Conservation (phyloP, 2,113 vertebrate genomes). For the Cephalopholis sonnerati region DNA sequence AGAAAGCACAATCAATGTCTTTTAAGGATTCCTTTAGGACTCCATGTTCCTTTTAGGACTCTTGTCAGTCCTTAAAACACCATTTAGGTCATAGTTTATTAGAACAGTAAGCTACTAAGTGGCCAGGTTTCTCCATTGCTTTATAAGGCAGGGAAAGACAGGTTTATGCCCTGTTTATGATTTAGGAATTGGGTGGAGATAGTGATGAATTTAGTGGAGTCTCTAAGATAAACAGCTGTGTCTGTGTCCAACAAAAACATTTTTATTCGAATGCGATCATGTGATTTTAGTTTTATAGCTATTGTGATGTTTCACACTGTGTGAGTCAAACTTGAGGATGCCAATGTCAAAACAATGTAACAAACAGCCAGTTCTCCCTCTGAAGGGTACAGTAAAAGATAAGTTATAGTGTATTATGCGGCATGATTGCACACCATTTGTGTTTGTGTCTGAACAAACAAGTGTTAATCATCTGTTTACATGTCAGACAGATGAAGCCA, state of each 20-base stretch:
- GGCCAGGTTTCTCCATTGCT: conserved; percentile 40
- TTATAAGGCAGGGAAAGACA: conserved; percentile 30
- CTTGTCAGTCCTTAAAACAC: conserved; percentile 22
- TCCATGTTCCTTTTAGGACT: conserved; percentile 4
- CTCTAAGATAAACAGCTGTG: conserved; percentile 31
- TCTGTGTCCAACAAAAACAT: conserved; percentile 14
- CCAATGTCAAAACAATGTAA: conserved; percentile 15
- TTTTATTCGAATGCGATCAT: not conserved
- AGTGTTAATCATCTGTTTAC: conserved; percentile 55
- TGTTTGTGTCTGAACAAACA: conserved; percentile 52
- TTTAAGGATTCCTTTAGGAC: conserved; percentile 1
- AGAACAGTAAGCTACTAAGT: not conserved
- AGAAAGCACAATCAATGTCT: not conserved
- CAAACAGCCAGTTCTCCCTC: not conserved
- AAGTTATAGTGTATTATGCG: conserved; percentile 12
- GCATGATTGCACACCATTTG: conserved; percentile 27
- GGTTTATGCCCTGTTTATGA: conserved; percentile 23
- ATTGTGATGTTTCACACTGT: not conserved
- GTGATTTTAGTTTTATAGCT: not conserved
- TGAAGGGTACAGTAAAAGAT: conserved; percentile 3
- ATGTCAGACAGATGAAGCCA: conserved; percentile 44
- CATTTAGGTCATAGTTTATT: conserved; percentile 38
- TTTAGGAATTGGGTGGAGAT: not conserved
- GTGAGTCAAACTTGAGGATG: not conserved
- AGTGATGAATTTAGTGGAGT: conserved; percentile 12